Conservation (phyloP, 2,797 vertebrate species). For the Zonotrichia albicollis region DNA sequence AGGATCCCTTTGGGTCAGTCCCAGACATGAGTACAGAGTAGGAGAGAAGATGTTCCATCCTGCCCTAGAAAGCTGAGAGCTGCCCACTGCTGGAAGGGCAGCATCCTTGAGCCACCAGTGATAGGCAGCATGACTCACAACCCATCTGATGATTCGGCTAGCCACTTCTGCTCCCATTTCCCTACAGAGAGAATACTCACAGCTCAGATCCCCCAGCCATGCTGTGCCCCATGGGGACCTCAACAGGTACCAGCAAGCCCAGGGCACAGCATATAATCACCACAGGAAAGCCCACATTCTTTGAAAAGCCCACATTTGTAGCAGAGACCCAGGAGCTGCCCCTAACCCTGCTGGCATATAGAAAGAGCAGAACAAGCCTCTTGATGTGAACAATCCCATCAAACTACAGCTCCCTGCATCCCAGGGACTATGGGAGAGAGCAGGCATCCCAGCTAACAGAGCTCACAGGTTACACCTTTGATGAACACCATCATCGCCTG, state of each 20-base stretch:
- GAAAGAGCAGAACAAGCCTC: background rate
- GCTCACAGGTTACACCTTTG: rapidly evolving
- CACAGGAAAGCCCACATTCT: background rate
- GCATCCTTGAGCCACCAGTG: background rate
- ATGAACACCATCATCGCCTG: rapidly evolving
- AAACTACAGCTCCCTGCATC: background rate
- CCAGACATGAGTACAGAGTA: background rate
- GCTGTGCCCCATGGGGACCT: background rate
- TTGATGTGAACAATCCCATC: background rate
- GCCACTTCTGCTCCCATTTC: slow-evolving; percentile 7
- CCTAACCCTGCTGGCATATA: background rate
- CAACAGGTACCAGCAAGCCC: background rate
- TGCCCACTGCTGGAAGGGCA: background rate
- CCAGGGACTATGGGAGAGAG: rapidly evolving
- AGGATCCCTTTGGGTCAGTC: background rate
- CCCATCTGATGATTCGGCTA: background rate
- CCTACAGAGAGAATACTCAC: background rate
- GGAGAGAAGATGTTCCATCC: background rate
- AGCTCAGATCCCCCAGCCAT: background rate
- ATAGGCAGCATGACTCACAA: background rate
- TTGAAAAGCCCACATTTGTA: background rate
- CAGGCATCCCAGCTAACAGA: background rate
- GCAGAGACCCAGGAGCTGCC: background rate
- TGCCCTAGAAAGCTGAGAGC: background rate
- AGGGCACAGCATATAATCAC: background rate